Percentiles rank a stretch among this genome's conserved stretches.
Conservation (phyloP, 2,888 invertebrate genomes). For the Danaus chrysippus region DNA sequence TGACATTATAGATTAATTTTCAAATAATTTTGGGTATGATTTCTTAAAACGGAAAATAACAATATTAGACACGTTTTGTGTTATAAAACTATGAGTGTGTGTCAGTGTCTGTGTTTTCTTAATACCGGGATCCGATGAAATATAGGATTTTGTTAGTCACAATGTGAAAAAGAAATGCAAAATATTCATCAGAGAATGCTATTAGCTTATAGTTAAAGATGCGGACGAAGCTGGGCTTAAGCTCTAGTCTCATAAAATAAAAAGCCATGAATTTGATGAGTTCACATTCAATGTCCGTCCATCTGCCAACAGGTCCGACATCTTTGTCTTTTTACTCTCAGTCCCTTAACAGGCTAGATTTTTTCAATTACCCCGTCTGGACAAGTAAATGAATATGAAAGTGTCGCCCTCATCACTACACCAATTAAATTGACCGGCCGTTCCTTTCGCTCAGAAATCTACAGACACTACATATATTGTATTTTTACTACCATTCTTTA, state of each 20-base stretch:
- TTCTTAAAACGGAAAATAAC: too few relatives aligned
- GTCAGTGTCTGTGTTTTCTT: too few relatives aligned
- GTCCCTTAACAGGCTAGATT: conserved; percentile 40
- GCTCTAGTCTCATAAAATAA: not conserved
- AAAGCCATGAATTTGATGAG: conserved; percentile 35
- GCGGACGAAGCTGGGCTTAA: not conserved
- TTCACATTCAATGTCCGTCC: conserved; percentile 12
- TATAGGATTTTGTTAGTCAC: too few relatives aligned
- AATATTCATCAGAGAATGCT: conserved; percentile 17
- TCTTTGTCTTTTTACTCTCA: conserved; percentile 31
- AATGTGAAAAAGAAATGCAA: too few relatives aligned
- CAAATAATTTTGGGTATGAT: too few relatives aligned
- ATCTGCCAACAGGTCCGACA: conserved; percentile 29
- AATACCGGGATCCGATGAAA: too few relatives aligned
- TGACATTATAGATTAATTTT: too few relatives aligned
- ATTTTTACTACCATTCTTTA: conserved; percentile 17
- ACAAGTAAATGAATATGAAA: conserved; percentile 54
- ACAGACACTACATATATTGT: conserved; percentile 26
- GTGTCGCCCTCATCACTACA: conserved; percentile 42
- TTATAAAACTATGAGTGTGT: too few relatives aligned
- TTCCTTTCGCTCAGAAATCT: conserved; percentile 45
- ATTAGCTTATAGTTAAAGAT: conserved; percentile 39
- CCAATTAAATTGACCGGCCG: conserved; percentile 46
- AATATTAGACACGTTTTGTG: too few relatives aligned
- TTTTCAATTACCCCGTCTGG: conserved; percentile 63